Evolutionary conservation across 2,797 vertebrate genomes (phyloP).

Genomic region (Poeciliopsis presidionis): DNA sequence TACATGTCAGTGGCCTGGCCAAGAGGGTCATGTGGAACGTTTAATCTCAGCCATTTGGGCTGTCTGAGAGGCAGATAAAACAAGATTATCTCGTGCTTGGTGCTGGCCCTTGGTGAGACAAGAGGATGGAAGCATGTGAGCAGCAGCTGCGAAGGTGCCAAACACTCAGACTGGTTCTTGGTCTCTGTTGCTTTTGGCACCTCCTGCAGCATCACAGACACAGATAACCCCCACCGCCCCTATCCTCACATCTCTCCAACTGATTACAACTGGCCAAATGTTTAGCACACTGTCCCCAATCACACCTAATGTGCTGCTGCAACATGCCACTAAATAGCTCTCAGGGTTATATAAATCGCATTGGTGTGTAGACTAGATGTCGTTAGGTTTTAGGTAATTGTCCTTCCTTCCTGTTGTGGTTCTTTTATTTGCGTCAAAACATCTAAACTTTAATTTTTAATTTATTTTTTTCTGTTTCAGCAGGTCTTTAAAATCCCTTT

Average conservation of each 20-base stretch:
- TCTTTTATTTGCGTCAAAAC: slow-evolving; percentile 27
- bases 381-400: slow-evolving; percentile 52
- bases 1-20: slow-evolving; percentile 69
- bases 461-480: slow-evolving; percentile 24
- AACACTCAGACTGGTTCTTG: slow-evolving; percentile 69
- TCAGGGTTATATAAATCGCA: slow-evolving; percentile 63
- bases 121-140: slow-evolving; percentile 68
- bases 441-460: slow-evolving; percentile 43
- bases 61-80: slow-evolving; percentile 80
- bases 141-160: slow-evolving; percentile 81
- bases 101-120: slow-evolving; percentile 65
- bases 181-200: slow-evolving; percentile 79
- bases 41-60: slow-evolving; percentile 81
- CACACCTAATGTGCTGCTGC: slow-evolving; percentile 67
- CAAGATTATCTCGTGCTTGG: slow-evolving; percentile 71
- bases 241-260: slow-evolving; percentile 62
- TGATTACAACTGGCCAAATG: slow-evolving; percentile 76
- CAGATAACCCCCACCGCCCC: slow-evolving; percentile 58
- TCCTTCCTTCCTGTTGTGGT: slow-evolving; percentile 45
- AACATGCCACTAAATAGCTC: slow-evolving; percentile 66
- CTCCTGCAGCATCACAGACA: slow-evolving; percentile 62
- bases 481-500: slow-evolving; percentile 45
- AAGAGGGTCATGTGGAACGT: slow-evolving; percentile 68
- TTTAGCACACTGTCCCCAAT: slow-evolving; percentile 73
- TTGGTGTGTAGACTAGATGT: slow-evolving; percentile 54